phyloP scores from a whole-genome alignment of 1,140 invertebrate species.

The Bombus fervidus region DNA sequence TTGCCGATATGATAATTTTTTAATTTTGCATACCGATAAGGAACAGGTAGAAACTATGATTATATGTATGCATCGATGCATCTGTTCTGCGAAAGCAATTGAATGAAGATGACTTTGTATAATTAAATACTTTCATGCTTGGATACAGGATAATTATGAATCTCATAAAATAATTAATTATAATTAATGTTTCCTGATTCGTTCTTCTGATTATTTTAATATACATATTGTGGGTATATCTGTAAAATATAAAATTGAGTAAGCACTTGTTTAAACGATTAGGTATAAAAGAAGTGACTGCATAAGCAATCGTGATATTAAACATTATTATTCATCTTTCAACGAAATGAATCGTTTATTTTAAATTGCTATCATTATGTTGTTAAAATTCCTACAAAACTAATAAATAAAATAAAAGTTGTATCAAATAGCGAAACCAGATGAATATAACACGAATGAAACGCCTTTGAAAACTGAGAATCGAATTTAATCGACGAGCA shows the following conservation, averaged over 20 bases:
- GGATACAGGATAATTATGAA: background rate
- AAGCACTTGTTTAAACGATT: background rate
- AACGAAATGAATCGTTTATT: no score
- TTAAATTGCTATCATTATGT: no score
- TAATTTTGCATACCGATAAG: background rate
- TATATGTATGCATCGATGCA: background rate
- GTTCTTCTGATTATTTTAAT: background rate
- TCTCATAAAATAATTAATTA: background rate
- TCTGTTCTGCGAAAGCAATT: background rate
- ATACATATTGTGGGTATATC: background rate
- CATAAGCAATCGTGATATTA: no score
- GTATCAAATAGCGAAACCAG: no score
- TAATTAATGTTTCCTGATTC: background rate
- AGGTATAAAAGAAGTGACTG: background rate
- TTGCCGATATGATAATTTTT: background rate
- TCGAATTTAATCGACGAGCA: no score
- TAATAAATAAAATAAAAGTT: no score
- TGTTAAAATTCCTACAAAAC: no score
- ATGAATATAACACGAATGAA: no score
- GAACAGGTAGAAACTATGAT: background rate
- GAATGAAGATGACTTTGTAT: background rate
- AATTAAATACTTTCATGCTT: background rate
- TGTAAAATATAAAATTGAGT: background rate
- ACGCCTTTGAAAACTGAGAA: no score
- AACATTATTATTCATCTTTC: no score